Evolutionary conservation across 2,113 vertebrate genomes (phyloP), one percentile per base, ranked within the genome.

Genomic region (Passer domesticus): DNA sequence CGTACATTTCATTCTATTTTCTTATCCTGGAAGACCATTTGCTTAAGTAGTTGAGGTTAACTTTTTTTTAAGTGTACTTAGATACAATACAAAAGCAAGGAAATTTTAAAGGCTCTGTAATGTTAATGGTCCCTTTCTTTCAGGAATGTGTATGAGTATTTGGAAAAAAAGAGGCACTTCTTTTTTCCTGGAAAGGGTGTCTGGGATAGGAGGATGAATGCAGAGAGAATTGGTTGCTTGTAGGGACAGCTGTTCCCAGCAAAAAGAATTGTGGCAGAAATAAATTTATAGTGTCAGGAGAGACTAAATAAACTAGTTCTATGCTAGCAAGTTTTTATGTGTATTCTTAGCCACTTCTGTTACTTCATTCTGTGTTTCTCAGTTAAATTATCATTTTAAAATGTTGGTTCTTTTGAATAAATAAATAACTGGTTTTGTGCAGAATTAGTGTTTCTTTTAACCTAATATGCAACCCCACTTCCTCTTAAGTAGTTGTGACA

Each of bases 401-500:
- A 25, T n/a, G 6, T 17, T 68, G n/a, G 33, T 69, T 73, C 35
- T 76, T 89, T 55, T 41, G 39, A 59, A 85, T 60, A 64, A 52
- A 77, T 56, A 81, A 66, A n/a, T 37, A 67, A 13, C 31, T 58
- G 50, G 18, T 76, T 78, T 77, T 86, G 39, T 78, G 52, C 43
- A 81, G 73, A 58, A 66, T 76, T 63, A 47, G 18, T 73, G 30
- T 80, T 92, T 90, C 63, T 94, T 91, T 90, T 74, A 84, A 63
- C 37, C 27, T 58, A 74, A 79, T 63, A n/a, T 87, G 31, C 74
- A 87, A 4, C 73, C 58, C 76, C 44, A 30, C 15, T 94, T 94
- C 31, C 64, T 91, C 47, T 39, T 95, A 94, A 94, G 58, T 37
- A 82, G 69, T 74, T 94, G 76, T 94, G 94, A 94, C 89, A 94